Percentiles rank a stretch among this genome's conserved stretches.
Evolutionary conservation across 2,888 invertebrate species (phyloP).

Genomic region (Standfussiana lucernea): DNA sequence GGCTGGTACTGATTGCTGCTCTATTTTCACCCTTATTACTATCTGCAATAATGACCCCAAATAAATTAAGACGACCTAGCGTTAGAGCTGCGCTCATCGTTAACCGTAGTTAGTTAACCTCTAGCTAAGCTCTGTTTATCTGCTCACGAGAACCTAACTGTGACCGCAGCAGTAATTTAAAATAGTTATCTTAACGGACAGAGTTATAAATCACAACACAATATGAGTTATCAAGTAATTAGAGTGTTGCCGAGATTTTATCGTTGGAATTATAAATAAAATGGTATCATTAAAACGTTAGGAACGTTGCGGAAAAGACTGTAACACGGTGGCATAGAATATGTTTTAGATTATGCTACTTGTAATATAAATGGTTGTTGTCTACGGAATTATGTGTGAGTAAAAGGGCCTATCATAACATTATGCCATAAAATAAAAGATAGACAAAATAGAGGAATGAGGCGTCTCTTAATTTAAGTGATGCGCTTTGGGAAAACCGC

Average conservation of each 20-base stretch:
- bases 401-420: conserved; percentile 21
- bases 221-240: conserved; percentile 55
- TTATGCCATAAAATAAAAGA: conserved; percentile 22
- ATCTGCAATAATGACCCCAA: too few relatives aligned
- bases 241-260: conserved; percentile 46
- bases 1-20: neutral
- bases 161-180: conserved; percentile 9
- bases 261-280: conserved; percentile 45
- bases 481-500: neutral
- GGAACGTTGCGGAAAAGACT: conserved; percentile 6
- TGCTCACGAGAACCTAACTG: conserved; percentile 4
- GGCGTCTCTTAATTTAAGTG: neutral
- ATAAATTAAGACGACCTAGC: too few relatives aligned
- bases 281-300: conserved; percentile 10
- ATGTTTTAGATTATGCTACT: neutral
- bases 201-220: conserved; percentile 39
- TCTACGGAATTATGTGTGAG: neutral
- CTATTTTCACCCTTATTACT: neutral
- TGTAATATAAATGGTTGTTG: neutral
- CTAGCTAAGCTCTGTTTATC: neutral
- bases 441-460: neutral
- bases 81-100: neutral
- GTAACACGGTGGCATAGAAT: neutral
- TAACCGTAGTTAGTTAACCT: conserved; percentile 8
- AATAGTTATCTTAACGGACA: conserved; percentile 36